Evolutionary conservation across 2,113 vertebrate genomes (phyloP).

Genomic region (Emydocephalus ijimae): DNA sequence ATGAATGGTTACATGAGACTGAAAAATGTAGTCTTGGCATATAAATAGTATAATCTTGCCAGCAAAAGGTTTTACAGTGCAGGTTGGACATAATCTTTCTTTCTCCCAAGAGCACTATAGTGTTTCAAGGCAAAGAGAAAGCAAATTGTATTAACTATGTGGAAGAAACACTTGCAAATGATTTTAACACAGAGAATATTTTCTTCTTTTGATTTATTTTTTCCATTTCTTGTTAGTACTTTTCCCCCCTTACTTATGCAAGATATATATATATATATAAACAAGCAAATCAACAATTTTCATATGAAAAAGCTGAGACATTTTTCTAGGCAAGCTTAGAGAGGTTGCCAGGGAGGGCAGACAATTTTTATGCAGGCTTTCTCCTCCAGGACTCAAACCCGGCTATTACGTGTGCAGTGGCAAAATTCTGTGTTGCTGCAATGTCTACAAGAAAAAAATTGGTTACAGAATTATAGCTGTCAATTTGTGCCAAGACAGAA

Average conservation of each 20-base stretch:
- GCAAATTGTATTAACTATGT: conserved; percentile 8
- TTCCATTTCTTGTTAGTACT: neutral
- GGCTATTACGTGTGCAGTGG: no score
- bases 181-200: conserved; percentile 1
- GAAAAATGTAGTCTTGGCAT: conserved; percentile 24
- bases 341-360: no score
- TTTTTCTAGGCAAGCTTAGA: neutral
- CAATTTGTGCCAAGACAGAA: no score
- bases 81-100: conserved; percentile 18
- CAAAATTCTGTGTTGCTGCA: no score
- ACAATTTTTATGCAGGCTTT: no score
- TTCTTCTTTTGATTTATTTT: neutral
- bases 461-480: no score
- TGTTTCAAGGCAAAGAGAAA: conserved; percentile 7
- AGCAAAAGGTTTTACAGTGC: conserved; percentile 7
- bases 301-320: neutral
- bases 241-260: neutral
- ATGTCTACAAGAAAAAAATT: no score
- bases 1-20: conserved; percentile 8
- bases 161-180: conserved; percentile 6
- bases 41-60: conserved; percentile 13
- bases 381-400: no score
- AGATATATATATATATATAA: neutral
- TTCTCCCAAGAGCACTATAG: conserved; percentile 8
- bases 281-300: neutral